Evolutionary conservation across 2,888 invertebrate genomes (phyloP), one percentile per base, ranked within the genome.

Genomic region (Rhagonycha lutea): DNA sequence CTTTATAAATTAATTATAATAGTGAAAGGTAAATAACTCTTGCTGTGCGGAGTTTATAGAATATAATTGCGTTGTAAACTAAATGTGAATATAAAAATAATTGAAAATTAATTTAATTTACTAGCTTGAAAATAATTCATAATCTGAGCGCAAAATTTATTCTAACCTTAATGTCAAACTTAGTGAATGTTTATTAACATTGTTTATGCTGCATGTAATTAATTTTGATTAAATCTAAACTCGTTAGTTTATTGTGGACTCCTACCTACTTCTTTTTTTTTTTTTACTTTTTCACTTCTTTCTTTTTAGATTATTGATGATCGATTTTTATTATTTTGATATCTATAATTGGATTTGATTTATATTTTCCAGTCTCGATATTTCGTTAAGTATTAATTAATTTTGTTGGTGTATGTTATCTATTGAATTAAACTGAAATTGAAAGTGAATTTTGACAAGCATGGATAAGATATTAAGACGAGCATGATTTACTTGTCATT

Each of bases 371-470:
- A n/a, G 7, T 47, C 47, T n/a, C n/a, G 47, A 26, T 47, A 47
- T 47, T 47, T 47, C 7, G 47, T 47, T 47, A n/a, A n/a, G 47
- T 47, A 47, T 47, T 47, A 47, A 47, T 47, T 47, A 47, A 47
- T 47, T 32, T n/a, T 47, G 47, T 47, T 47, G 32, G 32, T 47
- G 47, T n/a, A 47, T 3, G 47, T 26, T 24, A 65, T 24, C 63
- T 65, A 8, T 65, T n/a, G 24, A 65, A 65, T 65, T 24, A 24
- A 65, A 24, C 18, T 14, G 69, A 60, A 61, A 74, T 68, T 70
- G 70, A 74, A 74, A 70, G 74, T 74, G 70, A 74, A 74, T 70
- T 70, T 61, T 71, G 74, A 74, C 71, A 71, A 61, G 70, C 61
- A 69, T 69, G 75, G 69, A 72, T 75, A 75, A 72, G 70, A 70